Conservation (phyloP, 2,888 invertebrate genomes). For the Mythimna ferrago region DNA sequence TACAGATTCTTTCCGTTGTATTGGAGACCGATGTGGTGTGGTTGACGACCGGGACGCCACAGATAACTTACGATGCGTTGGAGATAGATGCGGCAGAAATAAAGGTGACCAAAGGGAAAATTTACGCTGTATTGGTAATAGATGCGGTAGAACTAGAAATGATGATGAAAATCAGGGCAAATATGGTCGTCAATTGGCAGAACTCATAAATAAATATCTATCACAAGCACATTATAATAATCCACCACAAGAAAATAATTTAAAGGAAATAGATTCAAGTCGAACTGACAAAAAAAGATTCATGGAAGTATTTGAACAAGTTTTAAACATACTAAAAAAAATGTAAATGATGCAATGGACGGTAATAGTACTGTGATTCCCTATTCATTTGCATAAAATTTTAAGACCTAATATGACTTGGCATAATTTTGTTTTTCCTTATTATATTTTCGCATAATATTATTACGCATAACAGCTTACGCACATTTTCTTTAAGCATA, state of each 20-base stretch:
- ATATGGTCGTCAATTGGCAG: background rate
- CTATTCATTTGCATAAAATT: background rate
- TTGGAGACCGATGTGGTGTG: background rate
- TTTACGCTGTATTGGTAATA: constrained; percentile 24
- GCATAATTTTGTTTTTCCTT: too few species aligned
- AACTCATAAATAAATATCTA: background rate
- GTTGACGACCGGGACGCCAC: too few species aligned
- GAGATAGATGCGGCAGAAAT: constrained; percentile 24
- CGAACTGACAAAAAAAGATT: background rate
- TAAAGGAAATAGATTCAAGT: background rate
- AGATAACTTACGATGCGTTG: constrained; percentile 15
- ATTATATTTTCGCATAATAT: too few species aligned
- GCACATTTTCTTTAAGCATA: too few species aligned
- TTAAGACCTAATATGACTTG: too few species aligned
- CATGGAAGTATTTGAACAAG: background rate
- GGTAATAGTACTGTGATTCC: background rate
- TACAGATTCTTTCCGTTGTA: background rate
- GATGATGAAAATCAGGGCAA: background rate
- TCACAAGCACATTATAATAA: background rate
- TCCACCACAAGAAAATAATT: background rate
- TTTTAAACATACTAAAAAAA: background rate
- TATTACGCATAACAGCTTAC: too few species aligned
- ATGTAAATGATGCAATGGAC: background rate
- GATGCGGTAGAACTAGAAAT: constrained; percentile 18
- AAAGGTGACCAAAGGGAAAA: background rate